phyloP scores from a whole-genome alignment of 2,888 invertebrate species.

The Xylophagus ater region DNA sequence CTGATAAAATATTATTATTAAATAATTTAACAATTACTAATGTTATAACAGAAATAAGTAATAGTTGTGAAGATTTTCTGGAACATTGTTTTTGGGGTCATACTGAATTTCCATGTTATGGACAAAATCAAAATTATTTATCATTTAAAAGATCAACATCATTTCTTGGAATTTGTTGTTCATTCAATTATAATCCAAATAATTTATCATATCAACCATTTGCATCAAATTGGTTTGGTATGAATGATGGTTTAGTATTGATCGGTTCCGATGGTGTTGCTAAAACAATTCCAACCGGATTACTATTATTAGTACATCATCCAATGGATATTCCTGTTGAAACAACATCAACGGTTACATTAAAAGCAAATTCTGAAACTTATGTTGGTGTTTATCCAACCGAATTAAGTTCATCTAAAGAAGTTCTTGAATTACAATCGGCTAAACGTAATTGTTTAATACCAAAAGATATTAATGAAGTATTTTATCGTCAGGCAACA shows the following conservation, averaged over 20 bases:
- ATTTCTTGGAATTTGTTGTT: conserved; percentile 34
- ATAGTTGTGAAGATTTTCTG: conserved; percentile 33
- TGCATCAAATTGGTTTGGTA: conserved; percentile 33
- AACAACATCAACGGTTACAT: conserved; percentile 30
- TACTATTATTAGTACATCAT: conserved; percentile 35
- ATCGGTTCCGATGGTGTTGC: conserved; percentile 35
- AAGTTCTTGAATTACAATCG: conserved; percentile 32
- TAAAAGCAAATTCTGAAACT: conserved; percentile 33
- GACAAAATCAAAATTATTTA: conserved; percentile 30
- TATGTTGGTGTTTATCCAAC: conserved; percentile 36
- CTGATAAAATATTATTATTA: conserved; percentile 27
- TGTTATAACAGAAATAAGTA: conserved; percentile 31
- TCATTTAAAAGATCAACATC: conserved; percentile 34
- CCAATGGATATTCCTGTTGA: conserved; percentile 37
- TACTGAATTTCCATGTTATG: conserved; percentile 30
- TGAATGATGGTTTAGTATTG: conserved; percentile 32
- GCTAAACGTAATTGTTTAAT: conserved; percentile 34
- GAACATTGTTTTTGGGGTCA: conserved; percentile 36
- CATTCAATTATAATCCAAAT: conserved; percentile 36
- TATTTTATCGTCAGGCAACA: conserved; percentile 32
- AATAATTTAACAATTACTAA: conserved; percentile 33
- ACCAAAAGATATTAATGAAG: conserved; percentile 28
- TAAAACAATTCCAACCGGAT: conserved; percentile 31
- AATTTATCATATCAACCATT: conserved; percentile 33
- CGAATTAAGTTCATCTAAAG: conserved; percentile 30